Evolutionary conservation across 2,888 invertebrate genomes (phyloP), one percentile per base, ranked within the genome.

Genomic region (Spilarctia lutea): DNA sequence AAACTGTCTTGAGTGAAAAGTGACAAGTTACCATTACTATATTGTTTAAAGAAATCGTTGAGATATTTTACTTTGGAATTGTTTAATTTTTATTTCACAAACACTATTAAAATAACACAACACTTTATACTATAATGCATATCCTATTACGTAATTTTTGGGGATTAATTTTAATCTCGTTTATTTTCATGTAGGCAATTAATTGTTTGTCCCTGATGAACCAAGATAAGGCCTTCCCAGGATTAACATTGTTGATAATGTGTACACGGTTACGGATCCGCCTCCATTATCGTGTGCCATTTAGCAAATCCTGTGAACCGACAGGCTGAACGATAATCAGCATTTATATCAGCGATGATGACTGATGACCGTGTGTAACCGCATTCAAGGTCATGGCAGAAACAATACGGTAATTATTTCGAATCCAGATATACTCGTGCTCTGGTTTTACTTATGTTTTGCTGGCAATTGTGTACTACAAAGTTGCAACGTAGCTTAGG

Each of bases 301-400:
- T 93, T 90, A 88, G 81, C 82, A 87, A 91, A 94, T 91, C 89
- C 94, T 91, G 88, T 95, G 94, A 95, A 94, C 94, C 94, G 89
- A 89, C 88, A 86, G 90, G 87, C 75, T 91, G 93, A 93, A 91
- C 93, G 86, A 85, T 87, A 91, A 95, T 94, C 95, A 70, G 72
- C 48, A 85, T 90, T 89, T 81, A 83, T 83, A 94, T 95, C 94
- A 89, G 90, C 83, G 87, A 89, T 91, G 89, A 91, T 91, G 90
- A 91, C 83, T 90, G 91, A 92, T 94, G 92, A 92, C 91, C 91
- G 89, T 83, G 87, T 82, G 89, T 89, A 91, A 91, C 91, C 93
- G 90, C 91, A 80, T 83, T 83, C 93, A 95, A 95, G 95, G 95
- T 91, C 93, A 93, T 89, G 84, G 79, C 85, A 82, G 85, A 90